Evolutionary conservation across 2,113 vertebrate species (phyloP), one percentile per base, ranked within the genome.

Genomic region (Archilochus colubris): DNA sequence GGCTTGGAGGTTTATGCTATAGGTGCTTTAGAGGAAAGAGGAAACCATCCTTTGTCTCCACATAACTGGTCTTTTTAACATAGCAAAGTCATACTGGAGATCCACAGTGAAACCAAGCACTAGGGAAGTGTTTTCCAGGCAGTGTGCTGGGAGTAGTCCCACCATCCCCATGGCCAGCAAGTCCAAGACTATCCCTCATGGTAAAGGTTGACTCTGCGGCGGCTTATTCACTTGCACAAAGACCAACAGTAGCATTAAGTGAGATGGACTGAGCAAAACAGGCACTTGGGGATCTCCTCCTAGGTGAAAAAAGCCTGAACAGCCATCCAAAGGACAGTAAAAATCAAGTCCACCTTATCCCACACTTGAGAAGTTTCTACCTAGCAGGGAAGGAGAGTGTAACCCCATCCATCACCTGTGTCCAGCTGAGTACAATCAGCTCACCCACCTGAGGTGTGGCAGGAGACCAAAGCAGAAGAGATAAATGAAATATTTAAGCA

Each of bases 131-230:
- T 8, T 25, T 6, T 4, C 2, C 3, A 57, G 89, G 83, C 2
- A 9, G 53, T 48, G 5, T 19, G 38, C 50, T 59, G 13, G 53
- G 7, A 38, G 53, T 4, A 68, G 46, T 40, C 53, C 57, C 40
- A 14, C 8, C 36, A 21, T 8, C 7, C 6, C 62, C 50, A 3
- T 0, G 2, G 38, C 2, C 63, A 59, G 62, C 66, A 38, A 33
- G 44, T 3, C 62, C 30, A 15, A 21, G 31, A 4, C 25, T 0
- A 1, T 0, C 17, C 44, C n/a, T 22, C 3, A 2, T 2, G 3
- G 19, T 1, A 10, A 24, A 19, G 38, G 46, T 0, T 10, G n/a
- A 27, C 36, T 1, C 36, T 1, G 13, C 53, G 13, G 33, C 1
- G 19, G 9, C 4, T 31, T 8, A 4, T 3, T 50, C 33, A 3